Evolutionary conservation across 2,113 vertebrate species (phyloP).

Genomic region (Peromyscus maniculatus): DNA sequence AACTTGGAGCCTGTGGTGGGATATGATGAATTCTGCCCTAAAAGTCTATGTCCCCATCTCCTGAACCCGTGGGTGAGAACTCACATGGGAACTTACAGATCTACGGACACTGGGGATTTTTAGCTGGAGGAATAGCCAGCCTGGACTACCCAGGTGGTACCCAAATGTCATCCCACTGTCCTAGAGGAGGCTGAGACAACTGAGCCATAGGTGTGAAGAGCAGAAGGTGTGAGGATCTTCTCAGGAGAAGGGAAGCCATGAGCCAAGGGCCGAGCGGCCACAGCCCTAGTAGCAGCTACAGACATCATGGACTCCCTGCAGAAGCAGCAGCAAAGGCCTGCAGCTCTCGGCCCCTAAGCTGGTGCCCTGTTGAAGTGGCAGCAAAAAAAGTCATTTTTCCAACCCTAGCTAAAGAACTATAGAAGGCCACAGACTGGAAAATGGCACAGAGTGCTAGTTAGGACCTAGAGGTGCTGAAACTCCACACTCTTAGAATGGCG

Average conservation of each 20-base stretch:
- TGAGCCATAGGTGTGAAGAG: background rate
- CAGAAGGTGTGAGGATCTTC: background rate
- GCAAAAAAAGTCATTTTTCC: background rate
- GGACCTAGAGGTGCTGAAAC: background rate
- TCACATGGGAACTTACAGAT: background rate
- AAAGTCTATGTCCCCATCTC: background rate
- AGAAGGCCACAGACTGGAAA: background rate
- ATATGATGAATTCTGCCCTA: background rate
- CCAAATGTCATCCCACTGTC: background rate
- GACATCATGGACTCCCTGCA: background rate
- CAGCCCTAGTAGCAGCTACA: background rate
- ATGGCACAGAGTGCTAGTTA: fast-evolving
- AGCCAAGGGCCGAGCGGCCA: background rate
- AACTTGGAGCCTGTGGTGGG: fast-evolving
- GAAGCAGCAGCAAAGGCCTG: no score
- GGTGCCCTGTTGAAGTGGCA: background rate
- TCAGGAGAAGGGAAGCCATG: no score
- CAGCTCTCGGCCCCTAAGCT: background rate
- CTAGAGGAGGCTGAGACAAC: no score
- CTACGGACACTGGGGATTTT: background rate
- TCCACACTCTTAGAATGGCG: background rate
- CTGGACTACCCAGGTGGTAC: no score
- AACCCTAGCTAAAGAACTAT: fast-evolving
- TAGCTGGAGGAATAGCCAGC: background rate
- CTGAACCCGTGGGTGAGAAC: background rate